Percentiles rank a stretch among this genome's conserved stretches.
These are phyloP conservation scores for Strigops habroptila DNA, from an alignment of 2,113 vertebrate genomes.

Conservation along the genomic window DNA sequence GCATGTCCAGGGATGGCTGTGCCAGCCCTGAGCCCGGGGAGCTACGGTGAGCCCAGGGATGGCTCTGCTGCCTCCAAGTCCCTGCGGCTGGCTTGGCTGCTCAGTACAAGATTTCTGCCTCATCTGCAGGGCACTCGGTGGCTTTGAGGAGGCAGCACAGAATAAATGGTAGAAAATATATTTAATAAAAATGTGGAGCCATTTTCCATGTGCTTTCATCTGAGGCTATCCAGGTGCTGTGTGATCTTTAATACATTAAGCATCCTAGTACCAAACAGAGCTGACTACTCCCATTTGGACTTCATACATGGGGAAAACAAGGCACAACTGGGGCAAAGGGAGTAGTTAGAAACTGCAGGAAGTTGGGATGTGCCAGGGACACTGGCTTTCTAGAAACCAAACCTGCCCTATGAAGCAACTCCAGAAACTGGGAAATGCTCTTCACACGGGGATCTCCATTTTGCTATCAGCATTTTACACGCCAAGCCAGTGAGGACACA, in stretches of 20 bases:
- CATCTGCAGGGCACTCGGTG: neutral
- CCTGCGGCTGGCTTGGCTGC: accelerated
- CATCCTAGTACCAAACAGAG: neutral
- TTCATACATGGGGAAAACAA: neutral
- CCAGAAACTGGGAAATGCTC: neutral
- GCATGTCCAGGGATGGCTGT: neutral
- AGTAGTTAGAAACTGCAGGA: neutral
- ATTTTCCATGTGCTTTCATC: neutral
- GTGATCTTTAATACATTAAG: accelerated
- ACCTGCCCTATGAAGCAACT: neutral
- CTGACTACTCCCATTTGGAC: neutral
- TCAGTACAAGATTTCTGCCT: accelerated
- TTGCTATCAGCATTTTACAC: neutral
- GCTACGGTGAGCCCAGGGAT: neutral
- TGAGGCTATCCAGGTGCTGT: neutral
- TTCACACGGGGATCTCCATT: neutral
- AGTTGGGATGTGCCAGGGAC: neutral
- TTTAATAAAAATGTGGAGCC: neutral
- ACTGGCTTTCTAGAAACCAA: neutral
- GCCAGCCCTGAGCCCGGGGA: neutral
- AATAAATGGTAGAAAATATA: neutral
- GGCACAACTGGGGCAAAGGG: neutral
- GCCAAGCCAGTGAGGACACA: neutral
- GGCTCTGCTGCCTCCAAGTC: neutral
- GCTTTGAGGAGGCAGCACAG: neutral